Conservation (phyloP, 1,140 invertebrate species). For the Macrosteles quadrilineatus region DNA sequence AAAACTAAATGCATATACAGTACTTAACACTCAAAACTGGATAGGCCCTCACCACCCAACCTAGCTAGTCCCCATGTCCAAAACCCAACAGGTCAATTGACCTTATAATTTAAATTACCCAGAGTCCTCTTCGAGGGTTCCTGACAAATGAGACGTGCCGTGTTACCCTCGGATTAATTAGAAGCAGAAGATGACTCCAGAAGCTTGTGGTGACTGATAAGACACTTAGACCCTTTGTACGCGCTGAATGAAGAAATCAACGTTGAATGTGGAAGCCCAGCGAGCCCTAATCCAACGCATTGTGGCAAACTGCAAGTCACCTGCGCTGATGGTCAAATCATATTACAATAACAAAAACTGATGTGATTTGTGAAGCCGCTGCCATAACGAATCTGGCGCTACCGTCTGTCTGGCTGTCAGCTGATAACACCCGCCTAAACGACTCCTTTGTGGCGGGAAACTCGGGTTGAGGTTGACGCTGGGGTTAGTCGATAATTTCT, state of each 20-base stretch:
- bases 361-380: constrained; percentile 26
- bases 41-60: no score
- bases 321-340: constrained; percentile 30
- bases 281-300: constrained; percentile 15
- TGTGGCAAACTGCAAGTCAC: constrained; percentile 22
- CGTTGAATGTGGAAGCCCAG: constrained; percentile 17
- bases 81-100: no score
- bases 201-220: constrained; percentile 10
- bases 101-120: no score
- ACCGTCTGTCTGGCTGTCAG: not conserved
- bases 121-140: no score
- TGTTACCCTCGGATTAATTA: constrained; percentile 1
- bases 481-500: no score
- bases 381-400: constrained; percentile 21
- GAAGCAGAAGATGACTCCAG: constrained; percentile 3
- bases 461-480: no score
- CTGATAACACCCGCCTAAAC: not conserved
- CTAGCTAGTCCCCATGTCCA: no score
- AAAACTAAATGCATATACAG: no score
- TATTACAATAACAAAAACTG: constrained; percentile 31
- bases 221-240: constrained; percentile 3
- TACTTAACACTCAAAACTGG: no score
- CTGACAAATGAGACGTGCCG: constrained; percentile 17
- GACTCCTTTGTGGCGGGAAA: constrained; percentile 1
- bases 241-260: constrained; percentile 17